Evolutionary conservation across 2,797 vertebrate species (phyloP), one percentile per base, ranked within the genome.

Genomic region (Salmo trutta): DNA sequence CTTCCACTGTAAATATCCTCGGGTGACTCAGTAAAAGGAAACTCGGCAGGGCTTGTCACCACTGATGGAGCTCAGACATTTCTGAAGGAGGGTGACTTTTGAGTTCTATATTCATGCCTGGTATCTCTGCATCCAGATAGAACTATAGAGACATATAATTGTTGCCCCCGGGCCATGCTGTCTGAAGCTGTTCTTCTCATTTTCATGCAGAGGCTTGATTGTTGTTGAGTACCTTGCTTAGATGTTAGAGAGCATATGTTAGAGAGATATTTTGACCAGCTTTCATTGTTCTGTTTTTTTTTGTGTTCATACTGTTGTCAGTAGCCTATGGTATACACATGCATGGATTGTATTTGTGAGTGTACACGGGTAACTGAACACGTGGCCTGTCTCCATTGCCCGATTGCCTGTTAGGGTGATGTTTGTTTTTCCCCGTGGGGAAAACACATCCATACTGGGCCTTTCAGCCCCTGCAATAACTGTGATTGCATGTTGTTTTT

Each of bases 341-440:
- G 5, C 51, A 29, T 27, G 27, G 29, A 66, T 66, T 33, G 0
- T 10, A 6, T 15, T 31, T 6, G 3, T 67, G 68, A 76, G 68
- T 79, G 64, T 64, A 54, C 64, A 27, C 71, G 59, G 33, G 47
- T 68, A 17, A 72, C 17, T n/a, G 8, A 59, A 59, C n/a, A 82
- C 69, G 78, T 69, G 70, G 15, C 83, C 24, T 21, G n/a, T 4
- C 3, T 82, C 83, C 89, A 93, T 93, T 92, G 91, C 84, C 87
- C 87, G 87, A 93, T 93, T 92, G 74, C 80, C 78, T 68, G 79
- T 88, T 86, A 76, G 88, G 74, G 65, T 87, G 77, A 88, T 87
- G 88, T 87, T 8, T 80, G 81, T 88, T 52, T 78, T 68, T 70
- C 51, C 54, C 76, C 72, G 19, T 85, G 72, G 73, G 52, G 68